Evolutionary conservation across 2,888 invertebrate species (phyloP), one percentile per base, ranked within the genome.

Genomic region (Eretmocerus hayati): DNA sequence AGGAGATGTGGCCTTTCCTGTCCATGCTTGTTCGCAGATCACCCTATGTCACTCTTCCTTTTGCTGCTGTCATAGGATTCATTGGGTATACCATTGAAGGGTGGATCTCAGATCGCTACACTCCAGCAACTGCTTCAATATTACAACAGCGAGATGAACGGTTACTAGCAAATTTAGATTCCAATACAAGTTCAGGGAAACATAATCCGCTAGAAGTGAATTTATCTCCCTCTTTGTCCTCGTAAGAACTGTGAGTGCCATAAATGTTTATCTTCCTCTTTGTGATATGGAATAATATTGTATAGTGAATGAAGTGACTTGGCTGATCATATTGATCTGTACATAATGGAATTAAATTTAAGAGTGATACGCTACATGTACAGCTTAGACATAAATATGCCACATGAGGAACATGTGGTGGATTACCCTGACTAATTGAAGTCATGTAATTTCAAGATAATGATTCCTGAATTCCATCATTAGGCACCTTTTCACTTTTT

Each of bases 61-160:
- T 90, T 54, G 92, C 91, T 1, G 85, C 81, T 0, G 72, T 90
- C 0, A 77, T 93, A 21, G 94, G 93, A 4, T 77, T 87, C 46
- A 73, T 93, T 59, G 95, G 95, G 21, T 94, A 94, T 68, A 85
- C 91, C 61, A 58, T 92, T 54, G 93, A 94, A 74, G 80, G 75
- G 45, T 67, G 79, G 51, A 41, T 88, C 5, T 87, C 87, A 0
- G 83, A 83, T 65, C 82, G 77, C 75, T 84, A 86, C 62, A 88
- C 87, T 11, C 87, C 87, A 19, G 23, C 63, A n/a, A 59, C 66
- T 8, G 59, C 59, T n/a, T 57, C 71, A 5, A 56, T 71, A 26
- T 58, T 52, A 11, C 63, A 69, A 41, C 69, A 70, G 50, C 64
- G 71, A 8, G 57, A 65, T 23, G 68, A 71, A 38, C 58, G 71